Conservation (phyloP, 2,888 invertebrate species). For the Cataglyphis rosenhaueri region DNA sequence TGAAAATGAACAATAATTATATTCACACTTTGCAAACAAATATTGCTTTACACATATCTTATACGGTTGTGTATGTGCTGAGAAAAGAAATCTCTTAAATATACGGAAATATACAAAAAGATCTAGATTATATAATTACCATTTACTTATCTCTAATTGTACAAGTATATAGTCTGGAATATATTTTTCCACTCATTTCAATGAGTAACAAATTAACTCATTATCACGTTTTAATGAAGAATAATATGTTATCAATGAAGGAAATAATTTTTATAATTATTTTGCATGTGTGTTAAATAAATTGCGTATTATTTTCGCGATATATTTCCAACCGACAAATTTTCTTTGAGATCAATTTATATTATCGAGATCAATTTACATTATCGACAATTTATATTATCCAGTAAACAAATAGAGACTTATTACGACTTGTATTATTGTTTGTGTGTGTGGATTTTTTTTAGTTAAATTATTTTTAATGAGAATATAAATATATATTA, state of each 20-base stretch:
- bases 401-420: neutral
- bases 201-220: neutral
- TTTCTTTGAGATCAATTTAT: neutral
- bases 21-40: neutral
- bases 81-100: constrained; percentile 24
- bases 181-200: constrained; percentile 6
- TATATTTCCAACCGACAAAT: neutral
- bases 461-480: neutral
- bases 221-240: neutral
- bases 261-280: neutral
- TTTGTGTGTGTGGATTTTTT: too few relatives aligned
- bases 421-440: too few relatives aligned
- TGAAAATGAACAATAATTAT: neutral
- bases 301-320: neutral
- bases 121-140: constrained; percentile 45
- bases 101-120: constrained; percentile 23
- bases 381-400: neutral
- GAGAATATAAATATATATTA: neutral
- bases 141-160: constrained; percentile 43
- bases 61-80: neutral
- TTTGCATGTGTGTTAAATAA: neutral
- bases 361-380: neutral
- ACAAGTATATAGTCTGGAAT: neutral
- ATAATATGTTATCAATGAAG: neutral
- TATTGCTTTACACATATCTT: neutral